These are phyloP conservation scores for Hyposoter dolosus DNA, from an alignment of 2,888 invertebrate genomes.

Conservation along the genomic window DNA sequence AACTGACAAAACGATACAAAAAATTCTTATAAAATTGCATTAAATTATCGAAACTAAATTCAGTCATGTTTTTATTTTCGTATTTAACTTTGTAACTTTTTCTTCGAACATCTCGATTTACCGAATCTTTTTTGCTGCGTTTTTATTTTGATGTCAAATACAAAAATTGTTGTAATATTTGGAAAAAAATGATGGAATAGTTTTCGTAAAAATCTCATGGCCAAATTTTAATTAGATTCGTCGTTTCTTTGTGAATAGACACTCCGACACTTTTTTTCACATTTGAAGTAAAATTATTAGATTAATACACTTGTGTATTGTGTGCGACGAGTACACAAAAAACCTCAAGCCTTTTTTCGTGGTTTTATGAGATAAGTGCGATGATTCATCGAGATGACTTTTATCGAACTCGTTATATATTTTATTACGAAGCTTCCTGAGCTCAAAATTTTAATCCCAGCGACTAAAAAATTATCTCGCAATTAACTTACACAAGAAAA, in stretches of 20 bases:
- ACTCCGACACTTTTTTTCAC: not conserved
- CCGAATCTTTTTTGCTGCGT: not conserved
- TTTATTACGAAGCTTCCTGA: not conserved
- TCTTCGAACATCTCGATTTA: not conserved
- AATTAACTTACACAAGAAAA: not conserved
- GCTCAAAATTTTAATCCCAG: not conserved
- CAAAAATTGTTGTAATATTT: not conserved
- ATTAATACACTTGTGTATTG: constrained; percentile 2
- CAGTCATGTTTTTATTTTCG: not conserved
- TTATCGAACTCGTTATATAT: constrained; percentile 1
- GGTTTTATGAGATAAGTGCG: constrained; percentile 15
- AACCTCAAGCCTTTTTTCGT: not conserved
- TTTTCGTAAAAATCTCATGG: not conserved
- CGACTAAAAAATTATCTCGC: not conserved
- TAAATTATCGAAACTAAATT: not conserved
- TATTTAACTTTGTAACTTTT: not conserved
- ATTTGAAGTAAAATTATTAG: not conserved
- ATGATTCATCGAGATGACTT: constrained; percentile 30
- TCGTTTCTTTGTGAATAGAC: not conserved
- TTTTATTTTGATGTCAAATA: not conserved
- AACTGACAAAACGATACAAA: not conserved
- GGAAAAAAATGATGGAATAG: not conserved
- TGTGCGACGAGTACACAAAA: not conserved
- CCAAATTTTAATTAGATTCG: not conserved
- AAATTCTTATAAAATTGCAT: not conserved